Conservation (phyloP, 2,113 vertebrate genomes). For the Monarcha castaneiventris region DNA sequence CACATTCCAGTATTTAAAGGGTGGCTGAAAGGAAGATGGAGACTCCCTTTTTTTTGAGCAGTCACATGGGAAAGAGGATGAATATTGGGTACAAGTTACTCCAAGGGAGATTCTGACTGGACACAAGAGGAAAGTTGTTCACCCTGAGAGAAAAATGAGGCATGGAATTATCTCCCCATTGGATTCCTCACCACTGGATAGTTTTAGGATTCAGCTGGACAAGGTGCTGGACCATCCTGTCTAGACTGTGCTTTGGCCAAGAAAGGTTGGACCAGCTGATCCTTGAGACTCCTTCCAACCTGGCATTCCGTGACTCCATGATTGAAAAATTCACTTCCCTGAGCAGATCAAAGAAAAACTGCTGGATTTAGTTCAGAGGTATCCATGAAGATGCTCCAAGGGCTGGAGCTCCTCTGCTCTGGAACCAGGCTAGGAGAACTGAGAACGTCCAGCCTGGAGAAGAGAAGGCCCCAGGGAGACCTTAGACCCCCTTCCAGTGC, state of each 20-base stretch:
- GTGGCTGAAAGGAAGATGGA: not conserved
- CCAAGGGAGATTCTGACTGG: not conserved
- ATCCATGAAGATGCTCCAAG: not conserved
- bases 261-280: not conserved
- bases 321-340: not conserved
- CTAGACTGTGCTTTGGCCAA: not conserved
- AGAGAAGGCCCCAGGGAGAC: not conserved
- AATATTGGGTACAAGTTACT: not conserved
- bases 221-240: not conserved
- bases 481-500: not conserved
- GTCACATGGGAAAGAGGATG: not conserved
- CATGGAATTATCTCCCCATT: not conserved
- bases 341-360: not conserved
- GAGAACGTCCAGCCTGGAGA: not conserved
- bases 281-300: not conserved
- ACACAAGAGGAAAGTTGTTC: not conserved
- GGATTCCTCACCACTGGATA: fast-evolving
- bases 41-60: not conserved
- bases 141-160: not conserved
- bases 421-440: not conserved
- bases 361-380: not conserved
- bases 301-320: not conserved
- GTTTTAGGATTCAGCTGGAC: not conserved
- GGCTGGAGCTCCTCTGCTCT: not conserved
- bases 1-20: not conserved